phyloP scores from a whole-genome alignment of 2,888 invertebrate species.

The Cataglyphis albicans region DNA sequence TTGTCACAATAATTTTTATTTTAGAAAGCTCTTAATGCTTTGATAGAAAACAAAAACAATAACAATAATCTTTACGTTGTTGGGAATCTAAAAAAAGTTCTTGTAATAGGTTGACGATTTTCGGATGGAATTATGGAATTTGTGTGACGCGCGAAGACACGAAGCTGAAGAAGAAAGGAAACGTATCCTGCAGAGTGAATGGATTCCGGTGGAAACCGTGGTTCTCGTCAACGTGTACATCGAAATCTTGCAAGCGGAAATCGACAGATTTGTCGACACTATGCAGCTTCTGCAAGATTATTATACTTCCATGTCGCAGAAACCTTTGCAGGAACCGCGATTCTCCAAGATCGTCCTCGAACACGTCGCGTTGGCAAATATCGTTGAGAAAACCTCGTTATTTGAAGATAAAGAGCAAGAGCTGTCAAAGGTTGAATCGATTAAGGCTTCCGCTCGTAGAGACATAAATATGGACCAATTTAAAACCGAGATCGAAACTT shows the following conservation, averaged over 20 bases:
- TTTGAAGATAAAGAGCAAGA: neutral
- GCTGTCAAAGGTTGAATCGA: neutral
- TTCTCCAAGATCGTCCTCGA: constrained; percentile 42
- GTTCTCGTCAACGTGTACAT: constrained; percentile 88
- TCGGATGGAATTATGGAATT: constrained; percentile 87
- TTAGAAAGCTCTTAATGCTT: neutral
- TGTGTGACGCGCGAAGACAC: constrained; percentile 88
- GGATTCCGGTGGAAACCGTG: constrained; percentile 88
- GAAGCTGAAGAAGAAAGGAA: constrained; percentile 87
- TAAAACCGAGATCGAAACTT: constrained; percentile 35
- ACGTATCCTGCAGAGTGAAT: constrained; percentile 87
- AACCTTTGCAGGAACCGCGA: constrained; percentile 47
- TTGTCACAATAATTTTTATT: neutral
- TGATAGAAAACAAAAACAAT: neutral
- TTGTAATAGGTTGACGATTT: constrained; percentile 85
- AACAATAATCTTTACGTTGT: neutral
- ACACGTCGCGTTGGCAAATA: neutral
- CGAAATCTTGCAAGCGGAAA: constrained; percentile 88
- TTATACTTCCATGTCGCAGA: constrained; percentile 82
- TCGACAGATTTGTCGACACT: constrained; percentile 87
- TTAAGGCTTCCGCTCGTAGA: neutral
- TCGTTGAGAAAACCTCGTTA: neutral
- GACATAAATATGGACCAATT: neutral
- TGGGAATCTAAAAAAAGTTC: neutral
- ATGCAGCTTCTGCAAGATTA: constrained; percentile 86